Evolutionary conservation across 2,888 invertebrate species (phyloP).

Genomic region (Blastobasis adustella): DNA sequence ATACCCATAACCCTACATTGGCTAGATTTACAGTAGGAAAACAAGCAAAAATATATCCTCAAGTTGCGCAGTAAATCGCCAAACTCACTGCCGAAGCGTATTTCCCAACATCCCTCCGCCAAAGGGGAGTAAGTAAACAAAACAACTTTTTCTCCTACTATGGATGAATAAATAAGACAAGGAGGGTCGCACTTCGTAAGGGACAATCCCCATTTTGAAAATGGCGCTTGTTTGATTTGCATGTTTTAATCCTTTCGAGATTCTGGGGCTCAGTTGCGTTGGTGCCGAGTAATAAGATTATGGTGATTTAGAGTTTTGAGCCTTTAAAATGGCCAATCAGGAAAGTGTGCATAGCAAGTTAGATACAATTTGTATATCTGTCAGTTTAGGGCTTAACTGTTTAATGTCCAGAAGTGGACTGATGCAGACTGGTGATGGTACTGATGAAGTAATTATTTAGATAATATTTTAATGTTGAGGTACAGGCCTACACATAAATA

Average conservation of each 20-base stretch:
- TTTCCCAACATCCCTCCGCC: slow-evolving; percentile 30
- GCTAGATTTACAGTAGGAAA: slow-evolving; percentile 39
- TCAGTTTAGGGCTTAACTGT: too few species aligned
- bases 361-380: too few species aligned
- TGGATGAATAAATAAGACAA: slow-evolving; percentile 71
- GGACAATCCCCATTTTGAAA: slow-evolving; percentile 53
- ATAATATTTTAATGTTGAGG: too few species aligned
- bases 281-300: slow-evolving; percentile 14
- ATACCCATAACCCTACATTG: slow-evolving; percentile 19
- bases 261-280: slow-evolving; percentile 45
- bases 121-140: slow-evolving; percentile 56
- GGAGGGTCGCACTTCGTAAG: slow-evolving; percentile 48
- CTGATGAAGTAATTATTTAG: too few species aligned
- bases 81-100: slow-evolving; percentile 42
- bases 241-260: slow-evolving; percentile 69
- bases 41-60: slow-evolving; percentile 50
- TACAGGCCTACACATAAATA: too few species aligned
- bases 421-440: too few species aligned
- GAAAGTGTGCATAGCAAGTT: too few species aligned
- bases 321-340: too few species aligned
- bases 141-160: slow-evolving; percentile 64
- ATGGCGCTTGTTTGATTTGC: slow-evolving; percentile 66
- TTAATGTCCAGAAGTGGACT: too few species aligned
- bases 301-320: neutral
- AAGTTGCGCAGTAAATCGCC: slow-evolving; percentile 44